phyloP scores from a whole-genome alignment of 35 echinoderm and acorn worm genomes.

The Lytechinus variegatus region DNA sequence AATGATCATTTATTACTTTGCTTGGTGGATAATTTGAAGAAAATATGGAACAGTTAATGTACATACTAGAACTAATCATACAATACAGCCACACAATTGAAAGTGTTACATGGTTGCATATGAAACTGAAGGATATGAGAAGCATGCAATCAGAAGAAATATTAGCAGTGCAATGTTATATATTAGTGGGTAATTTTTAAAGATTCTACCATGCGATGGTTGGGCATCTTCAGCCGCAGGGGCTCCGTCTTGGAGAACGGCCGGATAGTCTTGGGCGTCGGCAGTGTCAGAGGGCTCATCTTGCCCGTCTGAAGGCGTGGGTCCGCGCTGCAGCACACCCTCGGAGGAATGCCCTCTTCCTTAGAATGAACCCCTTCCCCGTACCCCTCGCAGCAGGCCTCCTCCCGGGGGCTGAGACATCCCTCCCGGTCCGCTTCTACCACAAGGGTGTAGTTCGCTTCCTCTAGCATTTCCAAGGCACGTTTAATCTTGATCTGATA shows the following conservation, averaged over 20 bases:
- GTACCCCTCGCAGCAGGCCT: background rate
- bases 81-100: background rate
- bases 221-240: conserved; percentile 81
- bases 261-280: conserved; percentile 92
- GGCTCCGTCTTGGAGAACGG: conserved; percentile 90
- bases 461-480: conserved; percentile 19
- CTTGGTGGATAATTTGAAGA: too few relatives aligned
- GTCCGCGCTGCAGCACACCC: background rate
- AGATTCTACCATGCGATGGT: conserved; percentile 82
- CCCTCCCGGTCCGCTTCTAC: background rate
- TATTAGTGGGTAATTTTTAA: background rate
- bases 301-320: conserved; percentile 46
- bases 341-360: background rate
- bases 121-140: background rate
- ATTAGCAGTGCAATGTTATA: background rate
- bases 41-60: too few relatives aligned
- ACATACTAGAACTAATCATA: background rate
- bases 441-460: conserved; percentile 12
- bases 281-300: conserved; percentile 73
- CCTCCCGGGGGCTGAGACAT: background rate
- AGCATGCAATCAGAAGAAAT: background rate
- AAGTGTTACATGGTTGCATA: background rate
- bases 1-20: too few relatives aligned
- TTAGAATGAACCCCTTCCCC: background rate
- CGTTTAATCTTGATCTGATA: conserved; percentile 35